These are phyloP conservation scores for Mycetomoellerius zeteki DNA, from an alignment of 1,140 invertebrate species.

Conservation along the genomic window DNA sequence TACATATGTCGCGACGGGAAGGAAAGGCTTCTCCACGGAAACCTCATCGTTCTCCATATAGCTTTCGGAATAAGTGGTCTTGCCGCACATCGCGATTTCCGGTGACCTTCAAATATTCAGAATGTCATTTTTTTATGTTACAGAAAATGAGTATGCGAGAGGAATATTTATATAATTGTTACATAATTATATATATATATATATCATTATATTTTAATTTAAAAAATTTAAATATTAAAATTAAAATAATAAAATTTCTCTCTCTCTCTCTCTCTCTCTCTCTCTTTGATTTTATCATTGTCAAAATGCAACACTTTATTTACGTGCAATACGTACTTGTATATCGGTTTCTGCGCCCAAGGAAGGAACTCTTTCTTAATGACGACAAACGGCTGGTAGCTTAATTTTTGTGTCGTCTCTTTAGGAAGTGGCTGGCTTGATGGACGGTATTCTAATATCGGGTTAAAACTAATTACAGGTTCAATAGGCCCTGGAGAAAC, in stretches of 20 bases:
- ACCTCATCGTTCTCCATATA: constrained; percentile 73
- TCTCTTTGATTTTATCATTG: background rate
- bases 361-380: constrained; percentile 77
- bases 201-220: too few species aligned
- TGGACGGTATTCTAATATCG: constrained; percentile 86
- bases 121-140: constrained; percentile 23
- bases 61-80: constrained; percentile 83
- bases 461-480: constrained; percentile 86
- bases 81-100: constrained; percentile 74
- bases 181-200: background rate
- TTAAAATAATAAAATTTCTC: background rate
- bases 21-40: constrained; percentile 73
- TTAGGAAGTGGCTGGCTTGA: constrained; percentile 87
- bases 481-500: constrained; percentile 74
- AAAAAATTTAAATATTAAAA: background rate
- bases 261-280: too few species aligned
- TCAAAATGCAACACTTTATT: background rate
- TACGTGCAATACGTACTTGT: constrained; percentile 72
- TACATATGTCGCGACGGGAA: constrained; percentile 66
- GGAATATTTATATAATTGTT: background rate
- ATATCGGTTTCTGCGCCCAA: constrained; percentile 80
- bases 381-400: constrained; percentile 80
- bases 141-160: background rate
- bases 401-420: constrained; percentile 82
- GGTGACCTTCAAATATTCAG: constrained; percentile 75